phyloP scores from a whole-genome alignment of 1,140 invertebrate species.

The Neodiprion virginianus region DNA sequence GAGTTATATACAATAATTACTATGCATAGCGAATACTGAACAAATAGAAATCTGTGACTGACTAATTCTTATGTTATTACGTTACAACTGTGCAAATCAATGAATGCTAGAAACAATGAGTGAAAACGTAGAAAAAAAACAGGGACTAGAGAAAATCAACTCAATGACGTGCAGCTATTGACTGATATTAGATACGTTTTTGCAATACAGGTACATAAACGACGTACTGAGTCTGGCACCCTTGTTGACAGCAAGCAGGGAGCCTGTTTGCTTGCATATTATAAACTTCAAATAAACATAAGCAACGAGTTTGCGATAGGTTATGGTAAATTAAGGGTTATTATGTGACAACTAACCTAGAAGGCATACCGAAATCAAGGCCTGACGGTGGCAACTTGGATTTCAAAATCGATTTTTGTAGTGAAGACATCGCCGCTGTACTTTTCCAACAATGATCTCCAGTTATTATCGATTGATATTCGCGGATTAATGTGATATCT shows the following conservation, averaged over 20 bases:
- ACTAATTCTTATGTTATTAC: no score
- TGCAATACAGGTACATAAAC: no score
- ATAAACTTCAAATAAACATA: neutral
- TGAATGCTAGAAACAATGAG: no score
- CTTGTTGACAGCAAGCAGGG: neutral
- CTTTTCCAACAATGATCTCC: neutral
- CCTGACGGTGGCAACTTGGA: constrained; percentile 68
- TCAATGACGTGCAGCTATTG: no score
- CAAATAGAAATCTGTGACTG: no score
- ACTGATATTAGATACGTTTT: no score
- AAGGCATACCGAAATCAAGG: constrained; percentile 46
- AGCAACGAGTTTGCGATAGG: neutral
- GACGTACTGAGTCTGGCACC: neutral
- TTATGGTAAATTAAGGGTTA: neutral
- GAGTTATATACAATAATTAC: no score
- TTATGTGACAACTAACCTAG: constrained; percentile 41
- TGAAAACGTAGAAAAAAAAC: no score
- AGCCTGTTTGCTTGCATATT: neutral
- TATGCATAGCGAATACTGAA: no score
- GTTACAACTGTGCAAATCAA: no score
- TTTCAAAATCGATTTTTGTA: constrained; percentile 74
- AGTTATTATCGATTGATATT: neutral
- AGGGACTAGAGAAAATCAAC: no score
- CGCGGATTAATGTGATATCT: neutral
- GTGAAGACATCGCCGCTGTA: constrained; percentile 63